Base-by-base conservation (phyloP, 92 coral and sea anemone species). In the Parazoanthus atlanticus region DNA sequence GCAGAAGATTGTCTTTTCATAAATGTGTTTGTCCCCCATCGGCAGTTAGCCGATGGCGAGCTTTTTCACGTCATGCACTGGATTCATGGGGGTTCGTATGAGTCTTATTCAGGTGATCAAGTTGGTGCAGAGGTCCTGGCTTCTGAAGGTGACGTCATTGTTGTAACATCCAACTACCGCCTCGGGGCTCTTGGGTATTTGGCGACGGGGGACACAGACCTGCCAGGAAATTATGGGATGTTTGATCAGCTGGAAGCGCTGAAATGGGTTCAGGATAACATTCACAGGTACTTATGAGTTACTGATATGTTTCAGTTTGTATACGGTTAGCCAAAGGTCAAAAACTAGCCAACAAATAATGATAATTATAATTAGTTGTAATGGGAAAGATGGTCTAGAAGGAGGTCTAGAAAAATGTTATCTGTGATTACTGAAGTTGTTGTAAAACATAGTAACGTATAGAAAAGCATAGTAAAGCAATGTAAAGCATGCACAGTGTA, bases 151-250 rank as follows among this genome's bases (percentile, higher is more conserved):
- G 76, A 52, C 58, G 58, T 52, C 17, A 71, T 71, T 71, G 76
- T 71, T 71, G 76, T 71, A 71, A 71, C 76, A 2, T 71, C 34
- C 0, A 71, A 52, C 58, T 52, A 52, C 21, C 58, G 58, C 58
- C 58, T 52, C 19, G 43, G 79, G 2, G 82, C 66, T 46, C 82
- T 78, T 41, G 82, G 82, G 23, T 78, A n/a, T 29, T 49, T 78
- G 19, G 82, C 82, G 10, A 78, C 66, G 17, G 82, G 82, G 23
- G 64, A 78, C 16, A 23, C 82, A 40, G 82, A 78, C 58, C 82
- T 78, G n/a, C 82, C 34, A 26, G 82, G 82, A n/a, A 78, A 78
- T 29, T 78, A 78, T 49, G 82, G 82, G 33, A 78, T 78, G 82
- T 78, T 78, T 46, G 82, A 78, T 46, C 82, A 78, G 23, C 58